Evolutionary conservation across 1,140 invertebrate species (phyloP).

Genomic region (Phocides pigmalion): DNA sequence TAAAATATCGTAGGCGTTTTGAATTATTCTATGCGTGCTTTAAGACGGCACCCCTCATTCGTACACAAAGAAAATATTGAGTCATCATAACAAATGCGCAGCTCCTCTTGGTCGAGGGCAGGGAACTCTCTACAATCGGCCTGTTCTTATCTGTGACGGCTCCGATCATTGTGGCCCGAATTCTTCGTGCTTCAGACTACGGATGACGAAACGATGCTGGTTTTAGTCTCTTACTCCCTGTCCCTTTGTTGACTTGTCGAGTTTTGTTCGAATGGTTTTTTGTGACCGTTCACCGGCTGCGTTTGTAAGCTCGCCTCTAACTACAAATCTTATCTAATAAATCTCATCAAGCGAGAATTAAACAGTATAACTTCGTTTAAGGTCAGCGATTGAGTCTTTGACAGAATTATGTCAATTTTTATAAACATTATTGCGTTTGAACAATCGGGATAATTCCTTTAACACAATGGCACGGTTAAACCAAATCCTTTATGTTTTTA

Average conservation of each 20-base stretch:
- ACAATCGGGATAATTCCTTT: not conserved
- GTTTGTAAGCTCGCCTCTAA: constrained; percentile 63
- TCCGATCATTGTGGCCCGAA: constrained; percentile 74
- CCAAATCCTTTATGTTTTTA: not conserved
- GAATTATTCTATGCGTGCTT: constrained; percentile 48
- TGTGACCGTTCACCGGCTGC: constrained; percentile 63
- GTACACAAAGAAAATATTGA: constrained; percentile 77
- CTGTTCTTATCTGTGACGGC: constrained; percentile 76
- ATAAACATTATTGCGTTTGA: constrained; percentile 6
- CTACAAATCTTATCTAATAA: constrained; percentile 75
- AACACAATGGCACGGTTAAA: not conserved
- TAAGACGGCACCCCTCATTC: constrained; percentile 53
- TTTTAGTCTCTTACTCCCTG: constrained; percentile 71
- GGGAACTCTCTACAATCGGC: constrained; percentile 72
- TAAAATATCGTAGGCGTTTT: constrained; percentile 60
- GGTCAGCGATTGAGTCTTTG: constrained; percentile 39
- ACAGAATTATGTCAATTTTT: constrained; percentile 33
- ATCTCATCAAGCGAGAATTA: constrained; percentile 63
- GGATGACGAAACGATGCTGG: constrained; percentile 73
- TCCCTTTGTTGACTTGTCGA: constrained; percentile 75
- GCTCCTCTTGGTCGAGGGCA: constrained; percentile 54
- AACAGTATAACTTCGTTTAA: constrained; percentile 47
- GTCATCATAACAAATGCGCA: constrained; percentile 80
- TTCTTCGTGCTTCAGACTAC: constrained; percentile 63
- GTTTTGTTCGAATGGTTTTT: constrained; percentile 71